Evolutionary conservation across 2,888 invertebrate species (phyloP).

Genomic region (Hoplodrina blanda): DNA sequence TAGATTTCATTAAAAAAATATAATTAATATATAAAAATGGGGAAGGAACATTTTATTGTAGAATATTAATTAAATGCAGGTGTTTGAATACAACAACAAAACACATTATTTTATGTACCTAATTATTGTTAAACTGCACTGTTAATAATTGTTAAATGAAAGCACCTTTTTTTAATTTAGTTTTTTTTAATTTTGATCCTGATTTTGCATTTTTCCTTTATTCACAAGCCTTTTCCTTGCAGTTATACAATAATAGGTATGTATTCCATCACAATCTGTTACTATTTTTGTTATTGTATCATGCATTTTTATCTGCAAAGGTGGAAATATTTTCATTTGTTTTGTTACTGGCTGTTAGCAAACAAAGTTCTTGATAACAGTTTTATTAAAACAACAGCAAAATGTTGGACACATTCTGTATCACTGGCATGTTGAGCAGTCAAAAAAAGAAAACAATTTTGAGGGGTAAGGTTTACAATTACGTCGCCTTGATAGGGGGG

Average conservation of each 20-base stretch:
- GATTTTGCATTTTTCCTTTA: conserved; percentile 15
- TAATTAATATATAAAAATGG: conserved; percentile 10
- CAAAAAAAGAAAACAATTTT: neutral
- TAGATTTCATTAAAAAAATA: neutral
- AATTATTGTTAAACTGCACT: neutral
- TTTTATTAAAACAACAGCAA: conserved; percentile 13
- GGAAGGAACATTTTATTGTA: conserved; percentile 19
- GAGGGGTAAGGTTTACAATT: no score
- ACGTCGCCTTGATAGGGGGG: no score
- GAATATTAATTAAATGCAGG: neutral
- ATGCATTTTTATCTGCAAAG: conserved; percentile 24
- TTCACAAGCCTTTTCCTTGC: conserved; percentile 1
- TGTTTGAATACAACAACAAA: neutral
- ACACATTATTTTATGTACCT: neutral
- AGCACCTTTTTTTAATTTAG: neutral
- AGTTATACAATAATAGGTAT: conserved; percentile 10
- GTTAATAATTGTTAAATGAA: neutral
- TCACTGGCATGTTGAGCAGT: neutral
- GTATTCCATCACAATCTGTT: conserved; percentile 25
- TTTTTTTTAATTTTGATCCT: conserved; percentile 9
- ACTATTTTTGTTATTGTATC: conserved; percentile 29
- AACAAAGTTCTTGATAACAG: conserved; percentile 5
- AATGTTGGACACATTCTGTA: neutral
- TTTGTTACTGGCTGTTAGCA: conserved; percentile 30
- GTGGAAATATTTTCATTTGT: conserved; percentile 12